Evolutionary conservation across 92 coral and sea anemone genomes (phyloP), one percentile per base, ranked within the genome.

Genomic region (Umimayanthus chanpuru): DNA sequence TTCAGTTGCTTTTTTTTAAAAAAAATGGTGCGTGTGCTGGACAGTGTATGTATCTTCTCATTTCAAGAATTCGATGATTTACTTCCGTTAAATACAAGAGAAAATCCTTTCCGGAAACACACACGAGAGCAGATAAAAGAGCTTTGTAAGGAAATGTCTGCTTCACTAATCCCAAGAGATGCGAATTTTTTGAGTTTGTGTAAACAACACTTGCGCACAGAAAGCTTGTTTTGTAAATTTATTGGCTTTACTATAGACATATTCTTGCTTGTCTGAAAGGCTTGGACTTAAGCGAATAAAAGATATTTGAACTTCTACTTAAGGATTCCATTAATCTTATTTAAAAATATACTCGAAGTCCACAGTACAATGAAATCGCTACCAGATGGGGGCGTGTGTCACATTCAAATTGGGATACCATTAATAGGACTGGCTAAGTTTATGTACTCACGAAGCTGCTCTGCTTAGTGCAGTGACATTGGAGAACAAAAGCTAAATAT

Each of bases 81-180:
- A 83, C 74, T 83, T 83, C 87, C 87, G 87, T 68, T 83, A 83
- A 70, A 77, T 70, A 83, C 76, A 83, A 83, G 87, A 70, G 77
- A 70, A 83, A 83, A 83, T 83, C 87, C 87, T 5, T 83, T 83
- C 87, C 87, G 87, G 87, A 83, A 83, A 29, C 87, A 83, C 87
- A 72, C 78, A 67, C 87, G 74, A 83, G 87, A 83, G 77, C 77
- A 83, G 87, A 83, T 83, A 83, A 83, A 83, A 83, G 87, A 82
- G 39, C 26, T 43, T 82, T 70, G 87, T 78, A 83, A 83, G 87
- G 87, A 82, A 82, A 68, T 82, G 87, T 82, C 78, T 83, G 87
- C 66, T 83, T 47, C 18, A 28, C 55, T 83, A 83, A 83, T 83
- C 87, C 87, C 87, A 43, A 25, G 87, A 83, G 87, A 70, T 47